These are phyloP conservation scores for Drymodes brunneopygia DNA, from an alignment of 2,113 vertebrate species.

Conservation along the genomic window DNA sequence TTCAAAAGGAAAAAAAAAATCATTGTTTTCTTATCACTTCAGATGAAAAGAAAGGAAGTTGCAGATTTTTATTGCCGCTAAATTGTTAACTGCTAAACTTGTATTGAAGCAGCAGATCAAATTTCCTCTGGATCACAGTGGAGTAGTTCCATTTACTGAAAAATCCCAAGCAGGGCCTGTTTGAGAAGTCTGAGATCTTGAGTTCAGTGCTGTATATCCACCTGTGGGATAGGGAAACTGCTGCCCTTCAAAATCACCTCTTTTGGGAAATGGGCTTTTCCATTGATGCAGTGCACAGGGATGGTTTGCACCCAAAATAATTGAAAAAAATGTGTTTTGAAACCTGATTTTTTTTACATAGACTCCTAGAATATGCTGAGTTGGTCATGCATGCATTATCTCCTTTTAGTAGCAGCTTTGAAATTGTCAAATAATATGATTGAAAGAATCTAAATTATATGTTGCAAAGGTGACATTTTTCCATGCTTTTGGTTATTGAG, in stretches of 20 bases:
- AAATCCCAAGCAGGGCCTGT: background rate
- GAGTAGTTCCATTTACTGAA: background rate
- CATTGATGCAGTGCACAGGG: background rate
- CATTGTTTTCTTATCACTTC: background rate
- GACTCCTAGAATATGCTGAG: background rate
- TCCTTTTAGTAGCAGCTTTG: background rate
- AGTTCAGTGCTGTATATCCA: background rate
- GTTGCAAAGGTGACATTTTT: background rate
- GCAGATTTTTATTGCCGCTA: conserved; percentile 13
- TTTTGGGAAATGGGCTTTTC: background rate
- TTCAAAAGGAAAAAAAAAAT: background rate
- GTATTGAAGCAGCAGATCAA: background rate
- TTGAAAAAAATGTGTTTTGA: accelerated
- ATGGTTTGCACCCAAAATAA: background rate
- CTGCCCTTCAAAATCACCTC: background rate
- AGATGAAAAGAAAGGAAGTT: conserved; percentile 32
- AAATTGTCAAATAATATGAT: background rate
- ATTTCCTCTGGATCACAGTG: background rate
- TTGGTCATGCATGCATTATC: background rate
- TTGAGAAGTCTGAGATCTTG: background rate
- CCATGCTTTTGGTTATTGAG: background rate
- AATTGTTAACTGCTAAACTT: conserved; percentile 34
- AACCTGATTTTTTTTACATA: background rate
- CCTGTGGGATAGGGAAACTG: background rate
- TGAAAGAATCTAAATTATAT: background rate